Base-by-base conservation (phyloP, 2,797 vertebrate species). In the Gymnoscopelus microlampas region DNA sequence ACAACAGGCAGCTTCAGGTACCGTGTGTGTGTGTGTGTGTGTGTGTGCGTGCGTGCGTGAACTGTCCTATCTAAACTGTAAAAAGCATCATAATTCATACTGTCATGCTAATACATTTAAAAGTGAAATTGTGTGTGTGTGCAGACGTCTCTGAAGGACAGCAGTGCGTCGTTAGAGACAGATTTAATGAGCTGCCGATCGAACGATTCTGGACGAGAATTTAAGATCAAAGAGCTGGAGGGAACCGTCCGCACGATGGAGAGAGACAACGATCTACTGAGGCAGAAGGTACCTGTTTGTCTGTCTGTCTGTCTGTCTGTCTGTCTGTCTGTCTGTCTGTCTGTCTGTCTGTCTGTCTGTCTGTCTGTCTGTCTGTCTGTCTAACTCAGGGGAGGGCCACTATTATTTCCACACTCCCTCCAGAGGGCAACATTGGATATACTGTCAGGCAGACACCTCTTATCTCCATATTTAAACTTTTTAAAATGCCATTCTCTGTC, bases 1-100 rank as follows among this genome's bases (percentile, higher is more conserved):
- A 96, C 85, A 98, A 97, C 86, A 90, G 92, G 9, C 95, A 96
- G 79, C 95, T 98, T 54, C 97, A 98, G 96, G 98, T 98, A 92
- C 72, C 15, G n/a, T 57, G 24, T 57, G 24, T 57, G 24, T 29
- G 29, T 57, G 55, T 55, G 53, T 55, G 39, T 57, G 32, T 59
- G 50, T 13, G 35, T 60, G 29, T 32, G 35, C 67, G 10, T 59
- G 53, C 35, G 53, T 57, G 5, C 51, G 10, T 56, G 9, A 54
- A 7, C 13, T 19, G 19, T 19, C 19, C 19, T 19, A 19, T 19
- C 19, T 19, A 19, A 19, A 19, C 19, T 19, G 19, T 19, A 19
- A 19, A 19, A 19, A 19, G 19, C 19, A 19, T 19, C 19, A 19
- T 19, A 19, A 19, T 19, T 19, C 19, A 19, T 19, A 19, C 19